Conservation (phyloP, 2,113 vertebrate species). For the Theristicus caerulescens region DNA sequence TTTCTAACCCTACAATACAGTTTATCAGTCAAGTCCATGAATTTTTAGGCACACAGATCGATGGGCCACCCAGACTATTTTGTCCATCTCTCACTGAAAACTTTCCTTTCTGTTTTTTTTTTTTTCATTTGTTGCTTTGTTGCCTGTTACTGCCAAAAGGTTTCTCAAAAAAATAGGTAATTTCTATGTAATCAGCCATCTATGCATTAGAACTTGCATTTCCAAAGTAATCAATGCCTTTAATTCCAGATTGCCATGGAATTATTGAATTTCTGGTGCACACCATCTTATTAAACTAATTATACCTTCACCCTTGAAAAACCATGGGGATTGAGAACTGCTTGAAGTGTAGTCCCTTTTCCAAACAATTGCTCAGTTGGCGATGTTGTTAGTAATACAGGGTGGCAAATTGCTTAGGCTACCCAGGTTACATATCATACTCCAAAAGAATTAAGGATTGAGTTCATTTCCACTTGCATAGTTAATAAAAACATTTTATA, state of each 20-base stretch:
- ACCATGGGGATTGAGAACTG: not conserved
- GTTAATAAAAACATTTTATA: not conserved
- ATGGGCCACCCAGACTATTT: not conserved
- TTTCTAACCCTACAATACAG: not conserved
- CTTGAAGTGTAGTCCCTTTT: not conserved
- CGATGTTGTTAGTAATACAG: not conserved
- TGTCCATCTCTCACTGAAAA: not conserved
- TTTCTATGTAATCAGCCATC: not conserved
- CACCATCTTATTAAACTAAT: not conserved
- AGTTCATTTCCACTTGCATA: not conserved
- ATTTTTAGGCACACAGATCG: not conserved
- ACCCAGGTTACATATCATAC: not conserved
- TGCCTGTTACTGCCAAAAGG: not conserved
- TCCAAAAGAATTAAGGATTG: not conserved
- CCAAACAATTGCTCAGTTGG: not conserved
- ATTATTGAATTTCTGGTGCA: not conserved
- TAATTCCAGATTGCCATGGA: not conserved
- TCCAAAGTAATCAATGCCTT: not conserved
- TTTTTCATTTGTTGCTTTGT: not conserved
- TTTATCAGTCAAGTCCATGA: not conserved
- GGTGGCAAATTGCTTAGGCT: not conserved
- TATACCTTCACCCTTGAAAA: not conserved
- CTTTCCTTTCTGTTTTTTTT: not conserved
- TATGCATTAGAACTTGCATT: not conserved
- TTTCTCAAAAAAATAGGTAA: not conserved